Base-by-base conservation (phyloP, 2,113 vertebrate species). In the Grammomys surdaster region DNA sequence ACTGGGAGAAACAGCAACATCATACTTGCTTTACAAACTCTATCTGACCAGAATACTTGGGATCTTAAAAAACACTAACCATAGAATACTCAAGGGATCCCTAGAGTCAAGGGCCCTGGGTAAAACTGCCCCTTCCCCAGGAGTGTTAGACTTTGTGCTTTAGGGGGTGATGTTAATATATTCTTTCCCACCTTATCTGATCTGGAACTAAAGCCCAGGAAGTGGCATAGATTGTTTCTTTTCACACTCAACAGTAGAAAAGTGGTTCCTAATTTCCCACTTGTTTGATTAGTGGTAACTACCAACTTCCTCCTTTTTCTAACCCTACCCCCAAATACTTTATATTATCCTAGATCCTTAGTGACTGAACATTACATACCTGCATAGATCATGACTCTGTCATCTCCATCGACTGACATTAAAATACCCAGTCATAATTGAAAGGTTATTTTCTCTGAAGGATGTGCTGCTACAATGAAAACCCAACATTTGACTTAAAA, bases 81-180 rank as follows among this genome's bases (percentile, higher is more conserved):
- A 54, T 43, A 77, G 31, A 85, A 28, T 89, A 54, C 78, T 48
- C 63, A 89, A 90, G 77, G 67, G 76, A 75, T 90, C 76, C 70
- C 46, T 48, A 43, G n/a, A 19, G 16, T 77, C 28, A 90, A 43
- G 60, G 31, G 10, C 67, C 88, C 40, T 89, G 11, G 67, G 31
- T 36, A 33, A 69, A 69, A 36, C 67, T 69, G 31, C 33, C 67
- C 67, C 31, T 69, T 36, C 13, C 31, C 31, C 67, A 36, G 67
- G 67, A 36, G 31, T 26, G 97, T 98, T 7, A 98, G 98, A 92
- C 98, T 99, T 90, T 93, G 19, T 98, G 99, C 98, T 99, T 89
- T 17, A 78, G 16, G 9, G 65, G 9, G 9, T 17, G 19, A 4
- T 92, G 48, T 95, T 93, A 88, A 87, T 94, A 43, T 46, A 88